These are phyloP conservation scores for Hydrotaea diabolus DNA, from an alignment of 2,888 invertebrate genomes.

Conservation along the genomic window DNA sequence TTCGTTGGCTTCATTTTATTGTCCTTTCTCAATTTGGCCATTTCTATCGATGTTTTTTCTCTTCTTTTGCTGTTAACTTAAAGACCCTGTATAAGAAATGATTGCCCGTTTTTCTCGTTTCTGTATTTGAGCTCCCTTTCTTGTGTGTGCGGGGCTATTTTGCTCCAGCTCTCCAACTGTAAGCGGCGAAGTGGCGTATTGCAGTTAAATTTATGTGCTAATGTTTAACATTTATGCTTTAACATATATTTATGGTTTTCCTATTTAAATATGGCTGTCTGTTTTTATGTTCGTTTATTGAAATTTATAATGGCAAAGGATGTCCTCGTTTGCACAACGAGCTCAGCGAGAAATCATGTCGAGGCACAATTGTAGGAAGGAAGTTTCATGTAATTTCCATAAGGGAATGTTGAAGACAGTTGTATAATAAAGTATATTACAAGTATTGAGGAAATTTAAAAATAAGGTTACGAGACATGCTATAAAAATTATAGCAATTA, in stretches of 20 bases:
- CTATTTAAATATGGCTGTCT: slow-evolving; percentile 51
- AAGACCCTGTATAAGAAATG: background rate
- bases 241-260: slow-evolving; percentile 61
- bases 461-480: too few species aligned
- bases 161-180: too few species aligned
- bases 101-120: background rate
- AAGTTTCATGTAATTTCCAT: background rate
- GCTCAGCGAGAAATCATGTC: background rate
- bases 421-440: background rate
- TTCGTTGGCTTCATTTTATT: background rate
- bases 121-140: background rate
- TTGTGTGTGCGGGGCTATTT: background rate
- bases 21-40: background rate
- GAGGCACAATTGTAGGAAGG: background rate
- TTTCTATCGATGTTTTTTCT: background rate
- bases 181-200: background rate
- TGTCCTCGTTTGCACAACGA: background rate
- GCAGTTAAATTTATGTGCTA: slow-evolving; percentile 62
- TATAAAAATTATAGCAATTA: too few species aligned
- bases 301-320: slow-evolving; percentile 25
- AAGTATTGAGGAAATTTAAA: too few species aligned
- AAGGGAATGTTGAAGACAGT: background rate
- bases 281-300: slow-evolving; percentile 13
- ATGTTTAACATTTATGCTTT: slow-evolving; percentile 64
- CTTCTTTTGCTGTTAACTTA: background rate